Evolutionary conservation across 2,113 vertebrate genomes (phyloP), one percentile per base, ranked within the genome.

Genomic region (Echinops telfairi): DNA sequence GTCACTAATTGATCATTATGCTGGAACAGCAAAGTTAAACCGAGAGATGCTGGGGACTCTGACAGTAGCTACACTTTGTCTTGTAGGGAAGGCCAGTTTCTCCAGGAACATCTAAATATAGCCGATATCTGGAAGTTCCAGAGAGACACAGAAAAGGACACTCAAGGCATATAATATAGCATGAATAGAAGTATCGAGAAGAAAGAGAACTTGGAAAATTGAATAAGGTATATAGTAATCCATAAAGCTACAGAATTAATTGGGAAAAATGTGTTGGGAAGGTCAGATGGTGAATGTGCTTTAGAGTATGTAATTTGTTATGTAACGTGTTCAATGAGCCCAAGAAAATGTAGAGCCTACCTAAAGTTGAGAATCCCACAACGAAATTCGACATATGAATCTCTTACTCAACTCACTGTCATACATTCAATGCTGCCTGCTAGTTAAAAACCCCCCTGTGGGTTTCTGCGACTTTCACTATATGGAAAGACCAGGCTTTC

Each of bases 21-120:
- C 31, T 77, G 14, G 0, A 53, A 79, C 25, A 91, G 47, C 78
- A 3, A 60, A 36, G 47, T 0, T 76, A 83, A 79, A 77, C 0
- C 38, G 6, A 36, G 83, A 68, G 77, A 5, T 36, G 8, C 2
- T 43, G 3, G n/a, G 78, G 87, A 38, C 5, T 22, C 7, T 3
- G 4, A 31, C 60, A 57, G 70, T 53, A 19, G 4, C 2, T 3
- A 62, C 27, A 6, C 5, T 73, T 23, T 33, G 22, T 3, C 16
- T 60, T 9, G 0, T 0, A 25, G 19, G 89, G 1, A 0, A 38
- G 27, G 25, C 75, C 66, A 4, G 33, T 0, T 73, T 19, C 6
- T 40, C 7, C 47, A 62, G 7, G 17, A 82, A 73, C 2, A 29
- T 40, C 5, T 89, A 9, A 88, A 89, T 79, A 73, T 40, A 81